Percentiles rank a stretch among this genome's conserved stretches.
phyloP scores from a whole-genome alignment of 2,113 vertebrate genomes.

The Phyllostomus discolor region DNA sequence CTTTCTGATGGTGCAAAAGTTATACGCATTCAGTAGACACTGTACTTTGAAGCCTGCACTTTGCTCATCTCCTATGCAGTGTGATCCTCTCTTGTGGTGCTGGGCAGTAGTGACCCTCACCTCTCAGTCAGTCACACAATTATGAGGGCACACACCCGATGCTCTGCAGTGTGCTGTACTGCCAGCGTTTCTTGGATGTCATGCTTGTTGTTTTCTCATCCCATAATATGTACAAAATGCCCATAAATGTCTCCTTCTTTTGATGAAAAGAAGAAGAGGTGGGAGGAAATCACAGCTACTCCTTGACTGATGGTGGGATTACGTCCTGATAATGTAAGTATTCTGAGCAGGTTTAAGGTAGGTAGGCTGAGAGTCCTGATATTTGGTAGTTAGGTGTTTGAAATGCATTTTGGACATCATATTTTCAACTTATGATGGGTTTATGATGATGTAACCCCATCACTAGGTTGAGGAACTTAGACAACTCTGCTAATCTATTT shows the following conservation, averaged over 20 bases:
- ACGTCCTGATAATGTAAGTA: not conserved
- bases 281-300: not conserved
- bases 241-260: not conserved
- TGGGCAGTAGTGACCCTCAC: not conserved
- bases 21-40: not conserved
- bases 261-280: not conserved
- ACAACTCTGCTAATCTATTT: not conserved
- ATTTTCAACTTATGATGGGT: not conserved
- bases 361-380: not conserved
- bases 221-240: not conserved
- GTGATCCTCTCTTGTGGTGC: not conserved
- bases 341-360: not conserved
- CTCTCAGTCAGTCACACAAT: not conserved
- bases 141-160: too few relatives aligned
- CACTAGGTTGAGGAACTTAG: not conserved
- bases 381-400: too few relatives aligned
- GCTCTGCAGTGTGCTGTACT: too few relatives aligned
- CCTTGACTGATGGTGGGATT: too few relatives aligned
- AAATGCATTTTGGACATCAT: not conserved
- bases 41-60: too few relatives aligned
- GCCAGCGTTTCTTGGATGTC: not conserved
- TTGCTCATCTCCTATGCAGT: not conserved
- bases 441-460: not conserved
- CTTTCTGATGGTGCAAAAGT: not conserved
- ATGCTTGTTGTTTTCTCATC: not conserved